These are phyloP conservation scores for Pteronura brasiliensis DNA, from an alignment of 2,113 vertebrate genomes.

Conservation along the genomic window DNA sequence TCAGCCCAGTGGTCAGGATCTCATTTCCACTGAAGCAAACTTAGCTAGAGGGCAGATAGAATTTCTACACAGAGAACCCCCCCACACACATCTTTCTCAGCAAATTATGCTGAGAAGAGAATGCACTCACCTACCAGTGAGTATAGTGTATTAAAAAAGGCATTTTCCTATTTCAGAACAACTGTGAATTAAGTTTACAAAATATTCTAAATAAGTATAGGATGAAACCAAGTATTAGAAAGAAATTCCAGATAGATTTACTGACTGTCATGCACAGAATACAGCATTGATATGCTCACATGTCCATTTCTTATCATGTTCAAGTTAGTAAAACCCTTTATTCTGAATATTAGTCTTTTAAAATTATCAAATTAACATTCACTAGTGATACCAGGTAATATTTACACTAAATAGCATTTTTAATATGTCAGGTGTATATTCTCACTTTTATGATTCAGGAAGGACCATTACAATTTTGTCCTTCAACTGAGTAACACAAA, in stretches of 20 bases:
- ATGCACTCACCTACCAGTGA: neutral
- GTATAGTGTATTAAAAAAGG: neutral
- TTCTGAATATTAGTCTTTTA: neutral
- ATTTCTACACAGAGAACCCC: slow-evolving; percentile 37
- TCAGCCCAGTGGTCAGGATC: slow-evolving; percentile 72
- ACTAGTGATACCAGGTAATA: neutral
- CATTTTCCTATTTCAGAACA: neutral
- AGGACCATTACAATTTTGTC: neutral
- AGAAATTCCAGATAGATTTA: neutral
- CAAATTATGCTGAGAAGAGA: slow-evolving; percentile 62
- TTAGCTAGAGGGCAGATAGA: slow-evolving; percentile 69
- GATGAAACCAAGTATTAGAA: neutral
- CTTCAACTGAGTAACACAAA: neutral
- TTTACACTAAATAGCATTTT: neutral
- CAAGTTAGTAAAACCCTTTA: neutral
- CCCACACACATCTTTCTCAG: neutral
- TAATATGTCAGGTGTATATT: neutral
- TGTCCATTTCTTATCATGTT: neutral
- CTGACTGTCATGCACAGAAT: neutral
- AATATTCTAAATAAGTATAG: neutral
- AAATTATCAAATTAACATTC: neutral
- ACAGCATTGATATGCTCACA: neutral
- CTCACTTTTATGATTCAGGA: neutral
- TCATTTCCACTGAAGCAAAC: slow-evolving; percentile 73
- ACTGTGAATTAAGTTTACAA: neutral